Conservation (phyloP, 2,113 vertebrate species). For the Ibidorhyncha struthersii region DNA sequence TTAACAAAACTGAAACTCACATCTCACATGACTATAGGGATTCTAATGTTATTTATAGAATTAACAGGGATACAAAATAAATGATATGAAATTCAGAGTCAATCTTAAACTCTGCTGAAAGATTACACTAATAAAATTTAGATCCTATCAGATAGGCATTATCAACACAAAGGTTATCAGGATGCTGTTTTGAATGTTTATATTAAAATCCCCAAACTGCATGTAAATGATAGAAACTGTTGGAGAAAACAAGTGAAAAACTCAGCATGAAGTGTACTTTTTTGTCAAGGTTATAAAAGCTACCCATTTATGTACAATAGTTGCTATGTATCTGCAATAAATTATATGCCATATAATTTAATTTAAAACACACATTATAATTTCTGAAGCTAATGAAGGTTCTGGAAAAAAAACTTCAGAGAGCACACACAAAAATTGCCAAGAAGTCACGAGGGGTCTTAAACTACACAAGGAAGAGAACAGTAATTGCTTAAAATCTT, state of each 20-base stretch:
- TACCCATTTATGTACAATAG: not conserved
- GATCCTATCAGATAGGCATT: not conserved
- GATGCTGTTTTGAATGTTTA: not conserved
- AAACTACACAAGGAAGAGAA: not conserved
- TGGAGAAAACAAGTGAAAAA: not conserved
- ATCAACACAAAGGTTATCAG: not conserved
- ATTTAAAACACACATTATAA: not conserved
- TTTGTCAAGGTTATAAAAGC: slow-evolving; percentile 15
- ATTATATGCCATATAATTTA: not conserved
- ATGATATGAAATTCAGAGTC: not conserved
- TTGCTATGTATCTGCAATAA: not conserved
- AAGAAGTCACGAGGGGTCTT: not conserved
- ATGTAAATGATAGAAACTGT: slow-evolving; percentile 7
- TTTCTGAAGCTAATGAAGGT: slow-evolving; percentile 23
- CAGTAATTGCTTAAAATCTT: slow-evolving; percentile 2
- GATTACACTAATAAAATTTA: not conserved
- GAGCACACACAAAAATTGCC: not conserved
- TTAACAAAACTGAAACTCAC: not conserved
- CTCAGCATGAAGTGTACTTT: not conserved
- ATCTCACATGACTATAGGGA: not conserved
- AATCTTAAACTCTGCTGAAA: not conserved
- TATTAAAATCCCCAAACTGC: not conserved
- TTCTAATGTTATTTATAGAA: not conserved
- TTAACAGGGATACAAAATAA: not conserved
- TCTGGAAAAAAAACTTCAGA: not conserved